Percentiles rank a stretch among this genome's conserved stretches.
Evolutionary conservation across 2,113 vertebrate species (phyloP).

Genomic region (Scytalopus superciliaris): DNA sequence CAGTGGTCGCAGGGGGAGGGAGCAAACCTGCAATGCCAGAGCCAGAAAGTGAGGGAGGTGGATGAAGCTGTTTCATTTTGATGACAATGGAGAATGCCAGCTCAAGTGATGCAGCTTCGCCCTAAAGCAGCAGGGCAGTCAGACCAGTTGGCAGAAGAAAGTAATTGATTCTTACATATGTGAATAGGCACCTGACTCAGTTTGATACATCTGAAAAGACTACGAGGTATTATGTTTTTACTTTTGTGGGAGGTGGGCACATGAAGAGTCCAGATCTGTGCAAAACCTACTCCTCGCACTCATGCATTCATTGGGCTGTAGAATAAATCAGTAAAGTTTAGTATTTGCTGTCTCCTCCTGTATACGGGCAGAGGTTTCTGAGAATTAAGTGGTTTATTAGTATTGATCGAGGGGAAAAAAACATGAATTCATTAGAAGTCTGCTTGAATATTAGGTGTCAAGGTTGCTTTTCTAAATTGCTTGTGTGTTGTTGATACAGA

Average conservation of each 20-base stretch:
- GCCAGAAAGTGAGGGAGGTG: background rate
- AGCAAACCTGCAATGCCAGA: background rate
- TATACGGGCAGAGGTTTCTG: background rate
- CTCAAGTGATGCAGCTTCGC: background rate
- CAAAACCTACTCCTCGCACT: background rate
- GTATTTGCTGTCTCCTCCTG: background rate
- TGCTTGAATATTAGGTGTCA: background rate
- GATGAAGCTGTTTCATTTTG: background rate
- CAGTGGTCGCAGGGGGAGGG: background rate
- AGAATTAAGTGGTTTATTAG: background rate
- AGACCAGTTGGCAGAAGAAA: background rate
- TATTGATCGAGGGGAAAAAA: background rate
- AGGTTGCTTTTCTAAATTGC: background rate
- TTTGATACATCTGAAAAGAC: background rate
- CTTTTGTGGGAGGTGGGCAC: background rate
- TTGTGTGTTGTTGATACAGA: background rate
- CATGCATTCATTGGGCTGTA: background rate
- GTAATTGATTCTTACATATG: background rate
- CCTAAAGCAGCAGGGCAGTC: background rate
- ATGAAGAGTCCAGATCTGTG: background rate
- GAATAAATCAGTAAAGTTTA: background rate
- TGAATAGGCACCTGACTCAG: background rate
- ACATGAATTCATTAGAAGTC: background rate
- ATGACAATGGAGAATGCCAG: background rate
- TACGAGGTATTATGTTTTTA: accelerated